Evolutionary conservation across 2,113 vertebrate genomes (phyloP), one percentile per base, ranked within the genome.

Genomic region (Globicephala melas): DNA sequence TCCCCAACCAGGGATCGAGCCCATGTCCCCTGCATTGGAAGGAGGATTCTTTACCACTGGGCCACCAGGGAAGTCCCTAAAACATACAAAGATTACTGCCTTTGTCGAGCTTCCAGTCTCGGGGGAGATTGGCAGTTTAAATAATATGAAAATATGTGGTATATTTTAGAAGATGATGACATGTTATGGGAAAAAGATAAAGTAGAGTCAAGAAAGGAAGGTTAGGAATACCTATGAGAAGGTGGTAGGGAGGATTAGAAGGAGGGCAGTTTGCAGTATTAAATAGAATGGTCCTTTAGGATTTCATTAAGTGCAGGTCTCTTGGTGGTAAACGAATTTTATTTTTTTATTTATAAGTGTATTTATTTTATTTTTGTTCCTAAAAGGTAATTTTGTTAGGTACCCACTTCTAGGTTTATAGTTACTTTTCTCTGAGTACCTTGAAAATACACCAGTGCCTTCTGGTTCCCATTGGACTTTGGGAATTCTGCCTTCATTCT

Each of bases 141-240:
- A 77, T 33, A 38, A 81, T 82, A 44, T 33, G 8, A 81, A 81
- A 76, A 60, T 65, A 77, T 73, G 44, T 28, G 81, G 1, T 31
- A 12, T 38, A 65, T 58, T 95, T 65, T 91, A 84, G 77, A 36
- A 71, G 31, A 36, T 76, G 28, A 44, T 18, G 41, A 47, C 21
- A 60, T 70, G 41, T 83, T 83, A 36, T 70, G 25, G 76, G 28
- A 50, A 58, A 65, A 63, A 63, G 38, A 44, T 65, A 68, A 62
- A 86, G 5, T 21, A 62, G 31, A 89, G 9, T 28, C 50, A 68
- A 76, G 8, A 85, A 58, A 68, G 25, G 31, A 31, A 65, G 26
- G 62, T 44, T n/a, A 25, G 7, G 5, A 21, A 1, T 14, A 4
- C 14, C 38, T 0, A 0, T 31, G 41, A 41, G 41, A 41, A 9